Base-by-base conservation (phyloP, 2,797 vertebrate genomes). In the Rhynchotus rufescens region DNA sequence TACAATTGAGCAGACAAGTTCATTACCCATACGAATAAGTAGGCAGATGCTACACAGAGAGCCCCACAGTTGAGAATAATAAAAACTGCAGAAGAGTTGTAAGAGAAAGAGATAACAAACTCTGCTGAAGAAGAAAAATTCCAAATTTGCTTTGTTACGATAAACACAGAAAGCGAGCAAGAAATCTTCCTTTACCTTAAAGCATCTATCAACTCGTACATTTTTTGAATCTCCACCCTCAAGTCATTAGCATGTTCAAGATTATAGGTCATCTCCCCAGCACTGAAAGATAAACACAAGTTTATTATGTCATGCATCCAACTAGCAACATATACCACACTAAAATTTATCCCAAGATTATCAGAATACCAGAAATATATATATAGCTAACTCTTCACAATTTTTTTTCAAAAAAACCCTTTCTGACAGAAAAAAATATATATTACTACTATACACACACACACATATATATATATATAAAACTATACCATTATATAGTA, bases 151-250 rank as follows among this genome's bases (percentile, higher is more conserved):
- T 45, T 65, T 44, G 62, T 65, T n/a, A 45, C 23, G 30, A n/a
- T 71, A 30, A 11, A 42, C 21, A 40, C 16, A 71, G 28, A 71
- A 38, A 40, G 20, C 30, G 14, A 20, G 15, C 28, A 4, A 22
- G 28, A 28, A n/a, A 9, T 30, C 14, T 65, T 54, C 34, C 94
- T 90, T 95, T 98, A 99, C 99, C 99, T 99, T 86, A 99, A 96
- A 62, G 98, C 98, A 49, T 99, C 99, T 60, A 99, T 99, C n/a
- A 99, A 97, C 89, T 99, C 99, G 2, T 99, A 99, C 67, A 99
- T 98, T 96, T 99, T 99, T 96, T 99, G 99, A 51, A 99, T 98
- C 94, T 99, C 99, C 92, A 99, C 94, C 68, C 99, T 98, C 89
- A 99, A 97, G 82, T 98, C 98, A 52, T 97, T 98, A n/a, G 99